phyloP scores from a whole-genome alignment of 2,797 vertebrate genomes.

The Tachyglossus aculeatus region DNA sequence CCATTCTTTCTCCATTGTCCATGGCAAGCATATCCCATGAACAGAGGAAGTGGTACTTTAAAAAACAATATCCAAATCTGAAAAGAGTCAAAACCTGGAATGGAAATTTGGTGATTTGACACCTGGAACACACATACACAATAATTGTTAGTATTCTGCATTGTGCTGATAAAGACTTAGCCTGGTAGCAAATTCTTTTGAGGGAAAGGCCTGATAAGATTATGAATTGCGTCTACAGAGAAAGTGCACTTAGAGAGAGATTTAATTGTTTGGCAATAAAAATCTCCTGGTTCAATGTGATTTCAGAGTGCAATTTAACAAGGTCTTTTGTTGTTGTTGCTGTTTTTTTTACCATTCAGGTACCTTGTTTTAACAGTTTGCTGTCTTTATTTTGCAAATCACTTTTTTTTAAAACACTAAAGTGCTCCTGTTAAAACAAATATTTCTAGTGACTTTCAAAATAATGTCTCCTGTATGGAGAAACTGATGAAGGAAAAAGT shows the following conservation, averaged over 20 bases:
- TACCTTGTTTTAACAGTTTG: slow-evolving; percentile 51
- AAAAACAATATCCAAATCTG: slow-evolving; percentile 51
- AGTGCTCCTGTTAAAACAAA: no score
- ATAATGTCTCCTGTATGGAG: no score
- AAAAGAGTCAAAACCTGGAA: slow-evolving; percentile 51
- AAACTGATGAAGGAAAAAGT: no score
- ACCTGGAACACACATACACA: slow-evolving; percentile 56
- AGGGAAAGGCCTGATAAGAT: slow-evolving; percentile 60
- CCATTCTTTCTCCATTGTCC: slow-evolving; percentile 12
- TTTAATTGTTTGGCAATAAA: slow-evolving; percentile 68
- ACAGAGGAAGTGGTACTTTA: slow-evolving; percentile 34
- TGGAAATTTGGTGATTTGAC: slow-evolving; percentile 59
- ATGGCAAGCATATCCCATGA: slow-evolving; percentile 24
- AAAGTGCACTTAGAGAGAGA: slow-evolving; percentile 56
- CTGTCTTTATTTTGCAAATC: slow-evolving; percentile 29
- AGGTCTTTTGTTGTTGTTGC: not conserved
- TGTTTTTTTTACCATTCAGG: slow-evolving; percentile 50
- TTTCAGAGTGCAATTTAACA: slow-evolving; percentile 54
- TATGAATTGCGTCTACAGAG: slow-evolving; percentile 64
- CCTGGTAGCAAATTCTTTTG: slow-evolving; percentile 56
- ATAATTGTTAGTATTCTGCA: slow-evolving; percentile 55
- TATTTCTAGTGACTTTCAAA: no score
- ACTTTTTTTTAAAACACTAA: slow-evolving; percentile 7
- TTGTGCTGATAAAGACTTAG: slow-evolving; percentile 60
- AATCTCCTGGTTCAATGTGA: slow-evolving; percentile 47